A percentile compares a stretch with the other conserved stretches of the same genome.
Evolutionary conservation across 2,797 vertebrate species (phyloP).

Genomic region (Sebastes cheni): DNA sequence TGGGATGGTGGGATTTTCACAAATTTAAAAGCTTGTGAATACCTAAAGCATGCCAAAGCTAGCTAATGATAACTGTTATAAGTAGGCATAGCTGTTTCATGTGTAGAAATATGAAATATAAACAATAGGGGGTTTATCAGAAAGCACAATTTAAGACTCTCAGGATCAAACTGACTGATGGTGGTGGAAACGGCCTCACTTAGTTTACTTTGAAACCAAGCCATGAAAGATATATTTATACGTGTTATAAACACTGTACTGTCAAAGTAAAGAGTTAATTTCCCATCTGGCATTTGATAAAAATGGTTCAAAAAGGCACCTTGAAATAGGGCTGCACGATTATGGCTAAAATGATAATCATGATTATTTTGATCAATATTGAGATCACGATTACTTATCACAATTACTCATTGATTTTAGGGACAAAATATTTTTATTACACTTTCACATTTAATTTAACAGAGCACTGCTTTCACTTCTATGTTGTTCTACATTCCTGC

Average conservation of each 20-base stretch:
- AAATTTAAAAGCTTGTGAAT: slow-evolving; percentile 32
- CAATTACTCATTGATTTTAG: no score
- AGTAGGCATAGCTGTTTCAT: slow-evolving; percentile 53
- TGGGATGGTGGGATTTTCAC: slow-evolving; percentile 23
- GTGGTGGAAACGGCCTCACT: background rate
- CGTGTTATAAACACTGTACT: background rate
- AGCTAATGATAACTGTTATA: slow-evolving; percentile 46
- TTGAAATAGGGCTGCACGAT: background rate
- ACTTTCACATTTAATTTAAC: no score
- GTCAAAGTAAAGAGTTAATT: background rate
- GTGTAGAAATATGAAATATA: slow-evolving; percentile 39
- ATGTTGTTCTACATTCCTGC: no score
- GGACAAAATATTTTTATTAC: no score
- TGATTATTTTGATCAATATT: no score
- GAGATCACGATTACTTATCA: no score
- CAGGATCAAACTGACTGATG: slow-evolving; percentile 69
- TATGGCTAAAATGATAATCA: no score
- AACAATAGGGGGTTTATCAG: slow-evolving; percentile 53
- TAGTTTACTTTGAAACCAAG: background rate
- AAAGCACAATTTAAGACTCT: slow-evolving; percentile 87
- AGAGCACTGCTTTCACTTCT: no score
- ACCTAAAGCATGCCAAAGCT: slow-evolving; percentile 65
- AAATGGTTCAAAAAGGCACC: background rate
- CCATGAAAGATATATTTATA: background rate
- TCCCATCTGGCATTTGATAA: background rate